Conservation (phyloP, 2,797 vertebrate species). For the Stomatorhinus walkeri region DNA sequence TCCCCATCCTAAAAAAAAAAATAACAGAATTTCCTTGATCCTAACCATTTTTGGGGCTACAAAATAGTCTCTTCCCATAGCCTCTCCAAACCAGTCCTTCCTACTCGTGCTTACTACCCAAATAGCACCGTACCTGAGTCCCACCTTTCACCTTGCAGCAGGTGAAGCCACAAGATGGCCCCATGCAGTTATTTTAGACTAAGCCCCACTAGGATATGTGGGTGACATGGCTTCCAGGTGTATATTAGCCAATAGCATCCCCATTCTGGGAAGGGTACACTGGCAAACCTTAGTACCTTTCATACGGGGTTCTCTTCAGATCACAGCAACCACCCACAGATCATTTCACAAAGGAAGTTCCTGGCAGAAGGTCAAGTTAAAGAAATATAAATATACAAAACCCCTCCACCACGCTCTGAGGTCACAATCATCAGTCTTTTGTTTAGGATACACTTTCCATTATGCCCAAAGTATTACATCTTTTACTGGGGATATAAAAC, state of each 20-base stretch:
- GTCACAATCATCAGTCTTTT: background rate
- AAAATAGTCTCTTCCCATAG: background rate
- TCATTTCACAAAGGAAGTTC: background rate
- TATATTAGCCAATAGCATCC: background rate
- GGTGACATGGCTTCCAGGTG: background rate
- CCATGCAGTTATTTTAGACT: background rate
- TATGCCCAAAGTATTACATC: background rate
- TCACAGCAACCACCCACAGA: background rate
- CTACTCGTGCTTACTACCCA: background rate
- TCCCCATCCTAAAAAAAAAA: background rate
- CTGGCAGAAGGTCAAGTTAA: background rate
- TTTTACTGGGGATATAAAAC: background rate
- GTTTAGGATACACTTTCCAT: background rate
- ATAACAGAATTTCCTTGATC: background rate
- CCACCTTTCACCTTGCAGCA: background rate
- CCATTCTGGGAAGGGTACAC: background rate
- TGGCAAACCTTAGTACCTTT: background rate
- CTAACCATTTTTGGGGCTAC: background rate
- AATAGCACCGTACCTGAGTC: background rate
- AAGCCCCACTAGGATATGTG: background rate
- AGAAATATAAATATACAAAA: background rate
- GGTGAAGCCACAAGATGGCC: background rate
- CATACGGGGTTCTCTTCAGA: background rate
- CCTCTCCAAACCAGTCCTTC: background rate
- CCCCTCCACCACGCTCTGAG: background rate